Conservation (phyloP, 2,888 invertebrate species). For the Ornithoptera priamus region DNA sequence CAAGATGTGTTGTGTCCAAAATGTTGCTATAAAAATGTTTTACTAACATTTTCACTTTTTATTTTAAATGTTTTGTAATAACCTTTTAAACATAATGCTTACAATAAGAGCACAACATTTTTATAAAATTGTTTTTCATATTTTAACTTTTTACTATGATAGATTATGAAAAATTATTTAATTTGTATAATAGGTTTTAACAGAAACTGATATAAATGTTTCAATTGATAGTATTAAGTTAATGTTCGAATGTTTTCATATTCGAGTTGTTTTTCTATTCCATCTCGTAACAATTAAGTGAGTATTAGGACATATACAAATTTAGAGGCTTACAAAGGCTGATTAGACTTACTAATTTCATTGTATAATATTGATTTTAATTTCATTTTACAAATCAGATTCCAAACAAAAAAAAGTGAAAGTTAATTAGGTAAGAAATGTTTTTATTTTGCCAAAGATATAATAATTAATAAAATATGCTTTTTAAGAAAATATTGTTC, state of each 20-base stretch:
- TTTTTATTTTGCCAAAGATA: slow-evolving; percentile 45
- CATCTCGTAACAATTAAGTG: neutral
- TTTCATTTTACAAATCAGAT: slow-evolving; percentile 5
- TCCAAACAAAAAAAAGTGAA: neutral
- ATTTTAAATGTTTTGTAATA: no score
- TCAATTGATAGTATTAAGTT: neutral
- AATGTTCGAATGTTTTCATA: neutral
- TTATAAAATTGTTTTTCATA: no score
- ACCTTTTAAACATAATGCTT: no score
- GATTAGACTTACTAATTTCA: slow-evolving; percentile 44
- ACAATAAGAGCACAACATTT: no score
- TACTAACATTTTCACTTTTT: no score
- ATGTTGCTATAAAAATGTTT: neutral
- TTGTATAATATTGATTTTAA: slow-evolving; percentile 17
- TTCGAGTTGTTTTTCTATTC: neutral
- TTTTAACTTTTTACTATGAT: neutral
- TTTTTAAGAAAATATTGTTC: slow-evolving; percentile 19
- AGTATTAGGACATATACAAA: neutral
- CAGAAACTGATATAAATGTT: neutral
- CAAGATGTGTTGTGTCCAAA: no score
- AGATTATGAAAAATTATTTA: neutral
- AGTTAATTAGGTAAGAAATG: slow-evolving; percentile 6
- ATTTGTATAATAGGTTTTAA: neutral
- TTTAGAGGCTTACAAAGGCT: slow-evolving; percentile 55
- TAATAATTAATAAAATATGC: slow-evolving; percentile 22